A percentile compares a stretch with the other conserved stretches of the same genome.
These are phyloP conservation scores for Lethrus apterus DNA, from an alignment of 1,140 invertebrate genomes.

Conservation along the genomic window DNA sequence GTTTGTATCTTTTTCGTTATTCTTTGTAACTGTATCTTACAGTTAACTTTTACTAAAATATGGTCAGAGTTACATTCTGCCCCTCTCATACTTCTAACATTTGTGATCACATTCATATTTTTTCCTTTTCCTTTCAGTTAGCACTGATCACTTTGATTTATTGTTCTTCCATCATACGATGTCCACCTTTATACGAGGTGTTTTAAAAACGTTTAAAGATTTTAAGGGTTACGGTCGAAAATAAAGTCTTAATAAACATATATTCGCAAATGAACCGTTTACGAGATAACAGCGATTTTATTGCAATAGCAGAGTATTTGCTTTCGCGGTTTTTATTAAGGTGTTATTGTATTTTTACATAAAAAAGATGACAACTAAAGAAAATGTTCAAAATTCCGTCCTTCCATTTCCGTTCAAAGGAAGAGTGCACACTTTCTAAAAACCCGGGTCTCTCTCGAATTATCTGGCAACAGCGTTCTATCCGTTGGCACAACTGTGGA, in stretches of 20 bases:
- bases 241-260: conserved; percentile 7
- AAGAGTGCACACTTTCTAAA: conserved; percentile 9
- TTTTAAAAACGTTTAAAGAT: conserved; percentile 9
- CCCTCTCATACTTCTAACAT: too few relatives aligned
- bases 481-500: conserved; percentile 7
- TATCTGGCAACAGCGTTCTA: conserved; percentile 5
- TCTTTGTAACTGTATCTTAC: too few relatives aligned
- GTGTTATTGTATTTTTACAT: conserved; percentile 4
- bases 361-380: neutral
- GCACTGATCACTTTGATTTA: too few relatives aligned
- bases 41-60: too few relatives aligned
- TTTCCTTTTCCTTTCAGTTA: too few relatives aligned
- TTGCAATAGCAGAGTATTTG: conserved; percentile 1
- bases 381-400: too few relatives aligned
- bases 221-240: conserved; percentile 6
- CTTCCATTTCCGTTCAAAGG: conserved; percentile 9
- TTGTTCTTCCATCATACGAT: too few relatives aligned
- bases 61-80: too few relatives aligned
- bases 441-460: conserved; percentile 2
- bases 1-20: too few relatives aligned
- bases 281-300: conserved; percentile 8
- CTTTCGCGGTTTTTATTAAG: neutral
- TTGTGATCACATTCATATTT: too few relatives aligned
- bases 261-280: conserved; percentile 2
- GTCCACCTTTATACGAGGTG: too few relatives aligned